Evolutionary conservation across 2,888 invertebrate genomes (phyloP).

Genomic region (Portevinia maculata): DNA sequence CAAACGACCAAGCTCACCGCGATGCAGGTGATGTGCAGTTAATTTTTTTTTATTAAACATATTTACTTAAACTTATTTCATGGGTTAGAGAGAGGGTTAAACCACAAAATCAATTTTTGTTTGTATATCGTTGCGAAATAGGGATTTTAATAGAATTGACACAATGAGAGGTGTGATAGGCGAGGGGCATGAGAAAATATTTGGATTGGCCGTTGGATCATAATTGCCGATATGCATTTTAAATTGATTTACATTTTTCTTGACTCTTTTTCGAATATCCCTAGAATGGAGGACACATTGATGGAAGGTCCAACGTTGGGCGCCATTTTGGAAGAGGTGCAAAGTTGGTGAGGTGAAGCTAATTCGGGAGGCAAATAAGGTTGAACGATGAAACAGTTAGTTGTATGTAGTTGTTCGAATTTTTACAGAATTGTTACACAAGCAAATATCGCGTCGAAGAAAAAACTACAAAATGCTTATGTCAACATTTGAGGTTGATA

Average conservation of each 20-base stretch:
- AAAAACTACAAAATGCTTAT: too few species aligned
- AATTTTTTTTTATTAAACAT: slow-evolving; percentile 40
- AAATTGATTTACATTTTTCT: slow-evolving; percentile 14
- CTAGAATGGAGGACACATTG: background rate
- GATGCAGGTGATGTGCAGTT: slow-evolving; percentile 42
- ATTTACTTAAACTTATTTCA: slow-evolving; percentile 18
- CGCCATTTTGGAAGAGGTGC: background rate
- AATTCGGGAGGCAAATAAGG: too few species aligned
- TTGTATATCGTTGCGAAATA: slow-evolving; percentile 38
- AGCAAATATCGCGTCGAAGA: too few species aligned
- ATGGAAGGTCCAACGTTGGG: background rate
- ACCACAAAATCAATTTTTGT: slow-evolving; percentile 59
- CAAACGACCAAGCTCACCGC: background rate
- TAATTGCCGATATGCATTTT: slow-evolving; percentile 2
- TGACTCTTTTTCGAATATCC: slow-evolving; percentile 1
- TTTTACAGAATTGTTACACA: too few species aligned
- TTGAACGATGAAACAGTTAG: too few species aligned
- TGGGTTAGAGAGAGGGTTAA: background rate
- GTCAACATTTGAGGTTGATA: too few species aligned
- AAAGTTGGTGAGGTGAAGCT: too few species aligned
- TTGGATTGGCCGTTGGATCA: background rate
- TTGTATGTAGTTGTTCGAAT: too few species aligned
- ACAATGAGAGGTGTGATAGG: background rate
- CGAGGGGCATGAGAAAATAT: slow-evolving; percentile 5
- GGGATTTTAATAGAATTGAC: slow-evolving; percentile 19